Evolutionary conservation across 2,113 vertebrate species (phyloP).

Genomic region (Okapia johnstoni): DNA sequence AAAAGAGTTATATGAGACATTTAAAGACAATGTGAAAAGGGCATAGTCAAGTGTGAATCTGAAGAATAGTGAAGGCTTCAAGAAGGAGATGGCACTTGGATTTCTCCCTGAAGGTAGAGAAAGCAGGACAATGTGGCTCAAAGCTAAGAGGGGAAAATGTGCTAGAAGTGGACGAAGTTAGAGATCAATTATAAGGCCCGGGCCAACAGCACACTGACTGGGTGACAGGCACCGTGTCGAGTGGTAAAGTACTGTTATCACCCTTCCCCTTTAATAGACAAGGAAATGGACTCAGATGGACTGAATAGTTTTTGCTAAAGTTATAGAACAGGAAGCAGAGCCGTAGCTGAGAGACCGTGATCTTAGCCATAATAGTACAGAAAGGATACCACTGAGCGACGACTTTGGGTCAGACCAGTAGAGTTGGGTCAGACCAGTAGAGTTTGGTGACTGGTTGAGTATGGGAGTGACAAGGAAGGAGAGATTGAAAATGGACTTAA

Average conservation of each 20-base stretch:
- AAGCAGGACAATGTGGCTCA: neutral
- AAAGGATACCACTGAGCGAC: neutral
- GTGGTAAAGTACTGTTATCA: neutral
- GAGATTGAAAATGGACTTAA: neutral
- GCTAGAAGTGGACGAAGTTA: fast-evolving
- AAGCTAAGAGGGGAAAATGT: neutral
- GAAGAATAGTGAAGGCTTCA: neutral
- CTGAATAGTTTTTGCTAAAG: neutral
- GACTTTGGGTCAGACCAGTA: neutral
- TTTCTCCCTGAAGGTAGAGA: neutral
- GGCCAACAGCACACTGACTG: neutral
- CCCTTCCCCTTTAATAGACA: neutral
- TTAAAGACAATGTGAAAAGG: neutral
- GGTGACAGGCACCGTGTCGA: neutral
- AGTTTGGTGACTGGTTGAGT: neutral
- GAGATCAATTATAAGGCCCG: neutral
- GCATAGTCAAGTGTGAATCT: neutral
- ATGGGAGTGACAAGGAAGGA: neutral
- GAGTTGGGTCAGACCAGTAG: neutral
- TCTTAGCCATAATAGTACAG: neutral
- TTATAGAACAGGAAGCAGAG: neutral
- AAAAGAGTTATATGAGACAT: neutral
- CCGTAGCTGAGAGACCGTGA: fast-evolving
- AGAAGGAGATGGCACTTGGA: neutral
- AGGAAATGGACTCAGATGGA: neutral